Base-by-base conservation (phyloP, 2,797 vertebrate species). In the Rhinatrema bivittatum region DNA sequence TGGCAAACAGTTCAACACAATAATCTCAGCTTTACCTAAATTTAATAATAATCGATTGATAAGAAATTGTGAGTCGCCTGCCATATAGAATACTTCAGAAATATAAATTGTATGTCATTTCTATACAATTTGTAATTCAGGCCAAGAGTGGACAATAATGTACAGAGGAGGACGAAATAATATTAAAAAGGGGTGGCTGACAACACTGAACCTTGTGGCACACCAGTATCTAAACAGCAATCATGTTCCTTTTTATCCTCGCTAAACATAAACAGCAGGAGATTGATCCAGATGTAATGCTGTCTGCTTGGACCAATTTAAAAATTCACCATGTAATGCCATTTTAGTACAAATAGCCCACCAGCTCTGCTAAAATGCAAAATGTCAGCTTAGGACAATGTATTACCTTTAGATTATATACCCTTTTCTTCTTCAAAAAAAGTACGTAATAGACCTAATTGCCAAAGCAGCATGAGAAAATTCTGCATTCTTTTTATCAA, bases 381-480 rank as follows among this genome's bases (percentile, higher is more conserved):
- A 57, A 20, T 40, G 51, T 32, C 33, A 45, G 39, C 29, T 33
- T 42, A 46, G 58, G 47, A 46, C 10, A 52, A 25, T 42, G 18
- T 31, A 21, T 42, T 23, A 36, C 10, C 37, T 51, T 44, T 33
- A 34, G 65, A 35, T 70, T 73, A 61, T 29, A 53, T 64, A 60
- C 33, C 19, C 33, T 20, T 12, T 54, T 38, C 34, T 54, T 38
- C 34, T 19, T 68, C 74, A 68, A 52, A 72, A 58, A 38, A 56
- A 59, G 29, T 26, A 59, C 34, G 50, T 71, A 69, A 73, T 60
- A 16, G 30, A 25, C 32, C 7, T 72, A 76, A 72, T 66, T 77
- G 39, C 46, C 63, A 25, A 44, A 52, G 49, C 25, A 61, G n/a
- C 33, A 50, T 51, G 50, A 50, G 27, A 59, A 39, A 59, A 50